Evolutionary conservation across 2,888 invertebrate genomes (phyloP), one percentile per base, ranked within the genome.

Genomic region (Cepaea hortensis): DNA sequence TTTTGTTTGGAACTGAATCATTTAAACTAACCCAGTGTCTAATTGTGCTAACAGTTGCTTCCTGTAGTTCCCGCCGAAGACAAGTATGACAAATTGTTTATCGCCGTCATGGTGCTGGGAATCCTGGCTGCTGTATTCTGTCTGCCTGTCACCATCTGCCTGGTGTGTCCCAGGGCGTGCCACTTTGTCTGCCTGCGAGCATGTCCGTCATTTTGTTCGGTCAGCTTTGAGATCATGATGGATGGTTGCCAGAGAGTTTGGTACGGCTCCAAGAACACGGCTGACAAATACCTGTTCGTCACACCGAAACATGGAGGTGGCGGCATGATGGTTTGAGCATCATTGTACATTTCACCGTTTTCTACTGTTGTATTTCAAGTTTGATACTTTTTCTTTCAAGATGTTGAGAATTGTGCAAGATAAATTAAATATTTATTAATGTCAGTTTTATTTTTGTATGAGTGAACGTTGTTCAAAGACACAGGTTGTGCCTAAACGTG

Each of bases 71-170:
- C 77, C 4, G 81, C 11, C 3, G 84, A 84, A 15, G 87, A 87
- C 87, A 80, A 61, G 7, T 23, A 87, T 15, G 87, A 87, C 3
- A 62, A 13, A 7, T 46, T 87, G 62, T 87, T 87, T n/a, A 62
- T 79, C 35, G 80, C 65, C 0, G 80, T 87, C 1, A 11, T 80
- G 3, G 46, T 83, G n/a, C 46, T 87, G 13, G 70, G 9, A 7
- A 46, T 55, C 18, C 13, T 87, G 15, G 77, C 55, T 35, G 9
- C 46, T 55, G 73, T 77, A 5, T 68, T 84, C 62, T 83, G 35
- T 84, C 15, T 82, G 23, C 79, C 72, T 46, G 2, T 84, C 1
- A 11, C 61, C 48, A 62, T 84, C 48, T 87, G 87, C 65, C 55
- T 87, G 5, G 79, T 65, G 15, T 87, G 84, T 70, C 87, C 87